Conservation (phyloP, 1,140 invertebrate genomes). For the Schmidtea mediterranea region DNA sequence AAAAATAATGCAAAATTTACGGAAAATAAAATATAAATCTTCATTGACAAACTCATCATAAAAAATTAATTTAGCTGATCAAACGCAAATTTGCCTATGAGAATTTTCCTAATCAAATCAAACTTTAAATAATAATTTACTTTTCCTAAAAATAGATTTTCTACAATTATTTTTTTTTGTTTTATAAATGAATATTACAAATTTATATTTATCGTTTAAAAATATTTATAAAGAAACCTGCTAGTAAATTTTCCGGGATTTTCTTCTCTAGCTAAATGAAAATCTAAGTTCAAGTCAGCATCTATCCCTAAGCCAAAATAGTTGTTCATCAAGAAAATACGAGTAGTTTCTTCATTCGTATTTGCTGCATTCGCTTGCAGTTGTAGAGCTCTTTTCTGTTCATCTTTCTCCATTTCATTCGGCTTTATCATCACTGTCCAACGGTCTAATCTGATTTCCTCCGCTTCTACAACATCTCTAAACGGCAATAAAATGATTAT, state of each 20-base stretch:
- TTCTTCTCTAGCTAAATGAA: slow-evolving; percentile 84
- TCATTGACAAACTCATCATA: too few relatives aligned
- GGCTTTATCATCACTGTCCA: slow-evolving; percentile 82
- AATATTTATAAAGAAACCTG: neutral
- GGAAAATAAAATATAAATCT: too few relatives aligned
- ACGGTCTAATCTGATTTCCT: slow-evolving; percentile 75
- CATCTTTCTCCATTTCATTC: slow-evolving; percentile 39
- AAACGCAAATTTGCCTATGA: too few relatives aligned
- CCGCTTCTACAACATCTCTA: slow-evolving; percentile 89
- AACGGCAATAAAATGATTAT: neutral
- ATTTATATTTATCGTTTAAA: neutral
- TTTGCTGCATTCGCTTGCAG: slow-evolving; percentile 27
- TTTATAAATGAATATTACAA: neutral
- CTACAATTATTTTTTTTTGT: neutral
- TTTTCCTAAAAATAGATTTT: too few relatives aligned
- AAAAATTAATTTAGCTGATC: too few relatives aligned
- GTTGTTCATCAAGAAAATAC: slow-evolving; percentile 94
- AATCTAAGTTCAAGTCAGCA: slow-evolving; percentile 85
- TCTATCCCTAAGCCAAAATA: slow-evolving; percentile 97
- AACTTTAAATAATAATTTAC: too few relatives aligned
- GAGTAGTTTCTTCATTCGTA: slow-evolving; percentile 88
- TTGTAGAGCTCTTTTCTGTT: slow-evolving; percentile 23
- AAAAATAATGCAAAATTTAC: too few relatives aligned
- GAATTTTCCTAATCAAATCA: too few relatives aligned
- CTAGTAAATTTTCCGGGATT: slow-evolving; percentile 69